These are phyloP conservation scores for Peromyscus polionotus DNA, from an alignment of 2,113 vertebrate species.

Conservation along the genomic window DNA sequence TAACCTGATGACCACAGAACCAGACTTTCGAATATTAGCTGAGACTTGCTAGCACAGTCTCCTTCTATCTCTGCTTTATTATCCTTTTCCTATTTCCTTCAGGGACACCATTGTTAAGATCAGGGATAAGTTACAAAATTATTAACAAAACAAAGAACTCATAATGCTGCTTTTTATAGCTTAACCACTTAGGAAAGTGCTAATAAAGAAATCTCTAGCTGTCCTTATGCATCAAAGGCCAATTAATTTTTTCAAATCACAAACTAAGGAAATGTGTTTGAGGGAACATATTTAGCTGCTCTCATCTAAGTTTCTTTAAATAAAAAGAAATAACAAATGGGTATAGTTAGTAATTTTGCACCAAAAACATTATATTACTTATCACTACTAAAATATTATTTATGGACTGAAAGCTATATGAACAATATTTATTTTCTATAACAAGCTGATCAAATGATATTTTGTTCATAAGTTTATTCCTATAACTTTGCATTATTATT, in stretches of 20 bases:
- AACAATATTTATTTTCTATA: constrained; percentile 76
- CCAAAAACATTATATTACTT: constrained; percentile 61
- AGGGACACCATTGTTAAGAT: background rate
- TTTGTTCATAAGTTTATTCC: constrained; percentile 73
- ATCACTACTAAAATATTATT: constrained; percentile 75
- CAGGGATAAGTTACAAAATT: background rate
- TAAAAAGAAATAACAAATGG: constrained; percentile 72
- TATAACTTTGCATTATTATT: constrained; percentile 72
- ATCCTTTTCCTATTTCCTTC: background rate
- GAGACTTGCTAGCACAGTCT: background rate
- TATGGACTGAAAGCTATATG: constrained; percentile 59
- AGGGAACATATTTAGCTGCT: constrained; percentile 61
- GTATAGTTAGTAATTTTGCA: constrained; percentile 55
- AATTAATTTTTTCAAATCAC: constrained; percentile 56
- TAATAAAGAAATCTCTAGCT: background rate
- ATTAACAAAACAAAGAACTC: constrained; percentile 10
- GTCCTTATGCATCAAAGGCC: background rate
- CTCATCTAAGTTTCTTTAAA: constrained; percentile 69
- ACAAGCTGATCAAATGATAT: constrained; percentile 44
- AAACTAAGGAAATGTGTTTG: constrained; percentile 36
- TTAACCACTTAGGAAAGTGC: constrained; percentile 21
- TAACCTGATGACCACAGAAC: background rate
- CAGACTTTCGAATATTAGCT: background rate
- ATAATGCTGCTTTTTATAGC: constrained; percentile 16
- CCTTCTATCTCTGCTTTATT: background rate